phyloP scores from a whole-genome alignment of 2,113 vertebrate genomes.

The Chroicocephalus ridibundus region DNA sequence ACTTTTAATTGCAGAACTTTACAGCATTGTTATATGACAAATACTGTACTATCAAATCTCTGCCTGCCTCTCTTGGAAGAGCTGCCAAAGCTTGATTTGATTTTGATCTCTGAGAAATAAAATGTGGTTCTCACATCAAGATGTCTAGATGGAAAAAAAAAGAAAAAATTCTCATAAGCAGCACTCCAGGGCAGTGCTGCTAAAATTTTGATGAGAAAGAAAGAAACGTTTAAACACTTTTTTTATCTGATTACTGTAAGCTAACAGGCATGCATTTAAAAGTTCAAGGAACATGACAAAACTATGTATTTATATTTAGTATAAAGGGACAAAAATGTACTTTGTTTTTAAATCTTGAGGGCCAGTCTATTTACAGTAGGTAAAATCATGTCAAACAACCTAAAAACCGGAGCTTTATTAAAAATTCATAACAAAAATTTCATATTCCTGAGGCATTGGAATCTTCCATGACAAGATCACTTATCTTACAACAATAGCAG shows the following conservation, averaged over 20 bases:
- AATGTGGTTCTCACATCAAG: background rate
- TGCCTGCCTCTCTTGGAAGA: background rate
- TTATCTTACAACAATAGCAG: background rate
- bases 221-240: background rate
- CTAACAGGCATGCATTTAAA: background rate
- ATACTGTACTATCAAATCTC: background rate
- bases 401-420: background rate
- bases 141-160: background rate
- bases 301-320: background rate
- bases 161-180: background rate
- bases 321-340: background rate
- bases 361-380: background rate
- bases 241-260: background rate
- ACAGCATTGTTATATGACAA: background rate
- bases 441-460: background rate
- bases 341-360: background rate
- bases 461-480: background rate
- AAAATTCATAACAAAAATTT: background rate
- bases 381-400: background rate
- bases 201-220: conserved; percentile 24
- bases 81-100: background rate
- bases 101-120: conserved; percentile 30
- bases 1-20: background rate
- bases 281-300: background rate
- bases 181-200: background rate